These are phyloP conservation scores for Puntigrus tetrazona DNA, from an alignment of 2,113 vertebrate genomes.

Conservation along the genomic window DNA sequence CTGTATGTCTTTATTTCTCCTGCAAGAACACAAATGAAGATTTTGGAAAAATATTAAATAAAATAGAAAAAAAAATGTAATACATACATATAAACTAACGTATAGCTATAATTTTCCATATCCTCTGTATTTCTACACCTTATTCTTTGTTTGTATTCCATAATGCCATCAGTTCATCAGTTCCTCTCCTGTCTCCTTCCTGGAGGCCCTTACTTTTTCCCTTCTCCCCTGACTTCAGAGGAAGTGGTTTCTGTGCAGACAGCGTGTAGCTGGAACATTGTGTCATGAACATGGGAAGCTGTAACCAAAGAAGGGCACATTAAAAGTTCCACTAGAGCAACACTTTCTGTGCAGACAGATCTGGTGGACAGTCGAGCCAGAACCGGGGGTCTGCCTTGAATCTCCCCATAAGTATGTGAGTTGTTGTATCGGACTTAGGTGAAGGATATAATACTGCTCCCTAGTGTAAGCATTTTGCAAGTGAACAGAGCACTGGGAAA, in stretches of 20 bases:
- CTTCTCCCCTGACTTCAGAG: constrained; percentile 60
- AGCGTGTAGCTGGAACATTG: constrained; percentile 66
- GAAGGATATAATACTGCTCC: constrained; percentile 53
- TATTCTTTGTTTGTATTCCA: background rate
- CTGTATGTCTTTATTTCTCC: background rate
- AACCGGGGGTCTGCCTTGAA: constrained; percentile 33
- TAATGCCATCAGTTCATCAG: background rate
- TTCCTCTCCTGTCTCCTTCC: constrained; percentile 44
- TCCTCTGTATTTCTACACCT: constrained; percentile 25
- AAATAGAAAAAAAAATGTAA: too few relatives aligned
- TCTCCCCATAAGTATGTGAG: background rate
- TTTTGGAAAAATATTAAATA: background rate
- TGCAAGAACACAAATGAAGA: background rate
- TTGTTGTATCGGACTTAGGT: background rate
- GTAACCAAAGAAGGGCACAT: constrained; percentile 72
- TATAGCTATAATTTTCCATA: background rate
- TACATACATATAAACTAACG: background rate
- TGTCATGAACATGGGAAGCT: constrained; percentile 62
- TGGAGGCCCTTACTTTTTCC: constrained; percentile 35
- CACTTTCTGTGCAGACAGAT: constrained; percentile 70
- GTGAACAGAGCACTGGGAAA: background rate
- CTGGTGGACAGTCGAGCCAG: constrained; percentile 59
- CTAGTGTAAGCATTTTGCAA: constrained; percentile 38
- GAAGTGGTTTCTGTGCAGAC: constrained; percentile 76
- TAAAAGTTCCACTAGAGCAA: constrained; percentile 79